phyloP scores from a whole-genome alignment of 2,888 invertebrate genomes.

The Netelia virgata region DNA sequence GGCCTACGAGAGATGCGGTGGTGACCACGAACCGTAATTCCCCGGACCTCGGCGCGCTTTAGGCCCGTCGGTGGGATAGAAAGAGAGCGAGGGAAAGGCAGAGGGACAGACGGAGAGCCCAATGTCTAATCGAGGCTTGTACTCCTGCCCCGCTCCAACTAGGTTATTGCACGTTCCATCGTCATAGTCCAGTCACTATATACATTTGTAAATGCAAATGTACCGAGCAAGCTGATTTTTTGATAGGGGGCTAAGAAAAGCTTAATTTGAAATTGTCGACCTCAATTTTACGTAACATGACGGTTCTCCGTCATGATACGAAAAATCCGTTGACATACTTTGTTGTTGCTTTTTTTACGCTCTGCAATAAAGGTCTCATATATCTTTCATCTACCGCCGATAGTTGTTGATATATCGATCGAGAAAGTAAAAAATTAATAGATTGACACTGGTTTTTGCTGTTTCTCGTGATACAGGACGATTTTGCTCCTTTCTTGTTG shows the following conservation, averaged over 20 bases:
- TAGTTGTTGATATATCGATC: no score
- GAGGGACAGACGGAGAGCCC: constrained; percentile 20
- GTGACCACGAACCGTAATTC: constrained; percentile 65
- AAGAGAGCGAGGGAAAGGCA: constrained; percentile 4
- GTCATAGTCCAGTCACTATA: constrained; percentile 9
- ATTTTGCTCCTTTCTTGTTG: no score
- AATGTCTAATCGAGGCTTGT: constrained; percentile 52
- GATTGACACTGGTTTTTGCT: no score
- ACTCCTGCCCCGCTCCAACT: constrained; percentile 13
- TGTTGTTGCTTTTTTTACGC: no score
- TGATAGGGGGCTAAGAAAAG: neutral
- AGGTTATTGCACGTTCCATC: constrained; percentile 42
- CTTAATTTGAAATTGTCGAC: constrained; percentile 15
- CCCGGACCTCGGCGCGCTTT: constrained; percentile 55
- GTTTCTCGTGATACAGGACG: no score
- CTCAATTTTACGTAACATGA: no score
- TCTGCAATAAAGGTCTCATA: no score
- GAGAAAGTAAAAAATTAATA: no score
- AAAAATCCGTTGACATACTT: no score
- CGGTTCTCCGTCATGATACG: neutral
- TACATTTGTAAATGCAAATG: neutral
- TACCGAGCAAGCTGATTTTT: neutral
- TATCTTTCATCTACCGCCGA: no score
- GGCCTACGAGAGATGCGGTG: constrained; percentile 69
- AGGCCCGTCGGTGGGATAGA: constrained; percentile 30